Evolutionary conservation across 2,888 invertebrate genomes (phyloP).

Genomic region (Chymomyza fuscimana): DNA sequence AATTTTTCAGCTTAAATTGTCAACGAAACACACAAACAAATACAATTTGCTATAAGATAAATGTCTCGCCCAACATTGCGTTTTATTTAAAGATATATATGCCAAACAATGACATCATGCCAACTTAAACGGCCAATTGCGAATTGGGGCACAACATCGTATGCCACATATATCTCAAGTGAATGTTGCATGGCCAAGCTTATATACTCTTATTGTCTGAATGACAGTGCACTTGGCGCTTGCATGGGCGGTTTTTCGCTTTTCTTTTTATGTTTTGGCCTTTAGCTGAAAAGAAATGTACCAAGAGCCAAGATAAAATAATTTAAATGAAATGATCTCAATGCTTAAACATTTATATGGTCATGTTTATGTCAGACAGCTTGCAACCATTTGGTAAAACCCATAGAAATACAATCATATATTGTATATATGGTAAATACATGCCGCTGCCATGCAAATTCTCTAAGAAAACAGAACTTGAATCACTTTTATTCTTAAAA

Average conservation of each 20-base stretch:
- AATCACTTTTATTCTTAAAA: too few relatives aligned
- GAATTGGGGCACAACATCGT: slow-evolving; percentile 47
- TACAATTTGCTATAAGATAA: slow-evolving; percentile 25
- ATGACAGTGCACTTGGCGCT: slow-evolving; percentile 63
- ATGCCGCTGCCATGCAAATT: neutral
- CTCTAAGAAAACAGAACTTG: too few relatives aligned
- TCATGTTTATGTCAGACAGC: slow-evolving; percentile 13
- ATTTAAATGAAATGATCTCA: slow-evolving; percentile 53
- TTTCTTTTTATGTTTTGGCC: neutral
- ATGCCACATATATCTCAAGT: neutral
- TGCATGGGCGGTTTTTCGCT: neutral
- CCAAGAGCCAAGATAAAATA: neutral
- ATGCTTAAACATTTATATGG: slow-evolving; percentile 54
- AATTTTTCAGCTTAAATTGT: neutral
- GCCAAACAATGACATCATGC: slow-evolving; percentile 56
- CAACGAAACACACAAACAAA: slow-evolving; percentile 35
- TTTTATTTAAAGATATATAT: slow-evolving; percentile 15
- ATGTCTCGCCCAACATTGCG: slow-evolving; percentile 14
- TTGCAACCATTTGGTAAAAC: slow-evolving; percentile 29
- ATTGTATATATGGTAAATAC: too few relatives aligned
- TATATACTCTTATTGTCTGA: slow-evolving; percentile 22
- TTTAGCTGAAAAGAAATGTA: neutral
- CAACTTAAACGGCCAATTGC: slow-evolving; percentile 43
- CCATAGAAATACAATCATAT: slow-evolving; percentile 14
- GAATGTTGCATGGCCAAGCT: slow-evolving; percentile 54